Evolutionary conservation across 2,888 invertebrate species (phyloP).

Genomic region (Petrolisthes manimaculis): DNA sequence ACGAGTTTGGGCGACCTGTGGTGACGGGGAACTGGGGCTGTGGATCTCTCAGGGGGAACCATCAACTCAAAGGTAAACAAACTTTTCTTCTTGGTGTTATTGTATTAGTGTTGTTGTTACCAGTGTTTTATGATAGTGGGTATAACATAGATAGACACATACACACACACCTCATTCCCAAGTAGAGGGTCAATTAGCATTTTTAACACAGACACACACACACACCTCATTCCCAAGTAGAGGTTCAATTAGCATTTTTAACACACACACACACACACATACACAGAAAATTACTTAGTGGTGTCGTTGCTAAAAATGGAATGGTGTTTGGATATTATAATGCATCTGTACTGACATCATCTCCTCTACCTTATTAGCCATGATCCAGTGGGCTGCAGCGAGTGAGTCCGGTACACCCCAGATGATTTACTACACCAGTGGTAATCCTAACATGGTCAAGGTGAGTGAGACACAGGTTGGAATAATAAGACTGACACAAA

Average conservation of each 20-base stretch:
- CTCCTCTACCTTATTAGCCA: neutral
- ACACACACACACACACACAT: neutral
- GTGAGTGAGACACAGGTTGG: constrained; percentile 12
- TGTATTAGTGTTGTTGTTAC: neutral
- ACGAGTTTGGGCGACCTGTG: constrained; percentile 22
- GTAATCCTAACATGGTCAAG: constrained; percentile 30
- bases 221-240: neutral
- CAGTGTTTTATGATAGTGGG: neutral
- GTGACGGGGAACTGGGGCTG: constrained; percentile 54
- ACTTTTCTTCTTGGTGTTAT: neutral
- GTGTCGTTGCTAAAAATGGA: no score
- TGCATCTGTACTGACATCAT: neutral
- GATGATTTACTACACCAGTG: constrained; percentile 39
- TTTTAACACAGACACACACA: neutral
- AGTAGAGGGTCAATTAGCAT: neutral
- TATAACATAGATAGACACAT: neutral
- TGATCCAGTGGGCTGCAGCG: constrained; percentile 48
- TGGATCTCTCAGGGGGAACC: constrained; percentile 36
- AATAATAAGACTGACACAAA: no score
- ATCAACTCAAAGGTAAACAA: constrained; percentile 37
- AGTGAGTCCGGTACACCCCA: constrained; percentile 30
- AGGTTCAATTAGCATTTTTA: neutral
- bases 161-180: neutral
- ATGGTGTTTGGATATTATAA: no score
- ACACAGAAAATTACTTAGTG: neutral